A percentile compares a stretch with the other conserved stretches of the same genome.
phyloP scores from a whole-genome alignment of 2,113 vertebrate genomes.

The Piprites chloris region DNA sequence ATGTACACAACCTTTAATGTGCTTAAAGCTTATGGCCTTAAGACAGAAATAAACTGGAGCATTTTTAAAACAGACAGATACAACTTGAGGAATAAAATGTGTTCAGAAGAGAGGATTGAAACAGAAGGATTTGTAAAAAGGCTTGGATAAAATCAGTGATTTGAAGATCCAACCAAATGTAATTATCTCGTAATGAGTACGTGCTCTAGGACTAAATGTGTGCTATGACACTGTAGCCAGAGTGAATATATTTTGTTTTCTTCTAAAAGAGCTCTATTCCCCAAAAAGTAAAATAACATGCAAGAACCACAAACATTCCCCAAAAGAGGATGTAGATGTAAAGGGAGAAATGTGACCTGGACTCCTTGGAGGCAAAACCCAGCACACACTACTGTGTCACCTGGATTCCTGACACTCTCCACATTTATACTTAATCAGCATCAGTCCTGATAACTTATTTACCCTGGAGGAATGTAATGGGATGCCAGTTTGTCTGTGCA shows the following conservation, averaged over 20 bases:
- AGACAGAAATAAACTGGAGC: background rate
- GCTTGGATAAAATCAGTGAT: background rate
- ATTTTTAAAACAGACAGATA: background rate
- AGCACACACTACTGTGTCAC: slow-evolving; percentile 1
- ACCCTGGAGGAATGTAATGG: slow-evolving; percentile 43
- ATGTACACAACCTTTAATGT: background rate
- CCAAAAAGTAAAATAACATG: background rate
- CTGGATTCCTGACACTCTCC: slow-evolving; percentile 44
- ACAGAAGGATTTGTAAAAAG: background rate
- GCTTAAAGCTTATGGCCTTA: background rate
- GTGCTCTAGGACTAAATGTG: background rate
- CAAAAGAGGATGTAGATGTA: background rate
- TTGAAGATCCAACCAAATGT: background rate
- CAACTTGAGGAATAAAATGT: background rate
- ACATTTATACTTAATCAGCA: slow-evolving; percentile 65
- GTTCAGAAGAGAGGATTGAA: background rate
- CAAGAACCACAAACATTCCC: background rate
- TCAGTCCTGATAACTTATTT: slow-evolving; percentile 63
- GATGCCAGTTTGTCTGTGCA: slow-evolving; percentile 37
- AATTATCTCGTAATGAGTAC: slow-evolving; percentile 5
- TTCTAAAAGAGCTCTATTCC: background rate
- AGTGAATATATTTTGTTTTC: background rate
- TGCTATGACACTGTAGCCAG: background rate
- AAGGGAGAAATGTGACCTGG: slow-evolving; percentile 22
- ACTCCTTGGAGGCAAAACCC: slow-evolving; percentile 29